A percentile compares a stretch with the other conserved stretches of the same genome.
phyloP scores from a whole-genome alignment of 2,797 vertebrate genomes.

The Buceros bicornis region DNA sequence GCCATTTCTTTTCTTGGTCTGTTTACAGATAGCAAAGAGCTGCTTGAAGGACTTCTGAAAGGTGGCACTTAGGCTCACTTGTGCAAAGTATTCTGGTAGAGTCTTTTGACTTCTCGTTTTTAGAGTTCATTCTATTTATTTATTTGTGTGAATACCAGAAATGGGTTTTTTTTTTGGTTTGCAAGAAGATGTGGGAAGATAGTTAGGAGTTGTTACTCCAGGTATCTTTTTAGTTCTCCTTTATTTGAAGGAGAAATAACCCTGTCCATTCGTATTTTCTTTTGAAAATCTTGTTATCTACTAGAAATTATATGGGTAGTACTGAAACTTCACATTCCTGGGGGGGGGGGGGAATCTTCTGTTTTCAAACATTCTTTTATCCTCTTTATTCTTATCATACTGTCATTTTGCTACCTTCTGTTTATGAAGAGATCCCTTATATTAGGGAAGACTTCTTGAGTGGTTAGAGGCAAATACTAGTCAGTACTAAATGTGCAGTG shows the following conservation, averaged over 20 bases:
- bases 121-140: background rate
- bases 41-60: background rate
- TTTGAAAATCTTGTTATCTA: background rate
- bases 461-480: background rate
- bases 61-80: background rate
- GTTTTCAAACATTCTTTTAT: background rate
- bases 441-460: background rate
- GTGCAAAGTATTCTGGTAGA: background rate
- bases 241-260: background rate
- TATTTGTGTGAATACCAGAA: background rate
- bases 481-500: background rate
- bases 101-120: constrained; percentile 4
- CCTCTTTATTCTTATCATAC: background rate
- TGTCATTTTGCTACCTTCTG: background rate
- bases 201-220: background rate
- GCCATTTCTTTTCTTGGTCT: background rate
- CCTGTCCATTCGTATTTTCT: background rate
- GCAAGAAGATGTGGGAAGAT: background rate
- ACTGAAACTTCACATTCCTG: background rate
- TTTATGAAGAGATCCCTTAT: background rate
- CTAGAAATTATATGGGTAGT: background rate
- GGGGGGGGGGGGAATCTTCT: background rate
- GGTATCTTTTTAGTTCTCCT: background rate
- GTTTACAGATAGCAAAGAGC: background rate
- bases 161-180: background rate